A percentile compares a stretch with the other conserved stretches of the same genome.
phyloP scores from a whole-genome alignment of 2,113 vertebrate genomes.

The Pterophyllum scalare region DNA sequence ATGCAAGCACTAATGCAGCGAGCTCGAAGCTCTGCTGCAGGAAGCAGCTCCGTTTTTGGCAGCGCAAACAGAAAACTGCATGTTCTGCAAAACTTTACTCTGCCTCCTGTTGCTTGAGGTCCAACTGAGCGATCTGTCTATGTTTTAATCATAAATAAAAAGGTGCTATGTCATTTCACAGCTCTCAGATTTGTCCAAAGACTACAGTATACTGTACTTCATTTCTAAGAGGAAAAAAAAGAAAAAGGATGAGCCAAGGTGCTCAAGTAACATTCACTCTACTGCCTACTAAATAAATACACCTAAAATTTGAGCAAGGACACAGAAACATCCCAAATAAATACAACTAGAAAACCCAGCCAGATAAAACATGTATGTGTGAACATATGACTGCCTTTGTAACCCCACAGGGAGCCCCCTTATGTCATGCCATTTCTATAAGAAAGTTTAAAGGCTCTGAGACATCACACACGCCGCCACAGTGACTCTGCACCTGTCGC shows the following conservation, averaged over 20 bases:
- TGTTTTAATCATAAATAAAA: constrained; percentile 5
- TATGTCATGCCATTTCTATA: constrained; percentile 79
- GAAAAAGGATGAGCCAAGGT: constrained; percentile 17
- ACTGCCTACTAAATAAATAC: constrained; percentile 54
- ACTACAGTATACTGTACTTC: constrained; percentile 14
- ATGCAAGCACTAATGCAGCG: background rate
- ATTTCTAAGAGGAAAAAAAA: constrained; percentile 17
- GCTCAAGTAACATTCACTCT: constrained; percentile 45
- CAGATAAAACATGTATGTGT: constrained; percentile 47
- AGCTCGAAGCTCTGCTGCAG: background rate
- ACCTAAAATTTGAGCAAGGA: constrained; percentile 41
- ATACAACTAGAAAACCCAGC: constrained; percentile 54
- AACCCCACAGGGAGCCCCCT: constrained; percentile 51
- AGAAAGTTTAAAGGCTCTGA: constrained; percentile 78
- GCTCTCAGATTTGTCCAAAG: constrained; percentile 36
- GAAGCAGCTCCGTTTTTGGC: background rate
- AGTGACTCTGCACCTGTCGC: constrained; percentile 41
- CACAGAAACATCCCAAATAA: constrained; percentile 55
- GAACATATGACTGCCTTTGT: constrained; percentile 60
- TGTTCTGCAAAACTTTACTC: background rate
- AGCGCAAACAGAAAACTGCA: constrained; percentile 10
- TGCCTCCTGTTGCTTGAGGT: background rate
- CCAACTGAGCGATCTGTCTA: background rate
- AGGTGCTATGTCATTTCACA: constrained; percentile 25
- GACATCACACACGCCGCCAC: constrained; percentile 46